These are phyloP conservation scores for Propithecus deckenii DNA, from an alignment of 2,797 vertebrate species.

Conservation along the genomic window DNA sequence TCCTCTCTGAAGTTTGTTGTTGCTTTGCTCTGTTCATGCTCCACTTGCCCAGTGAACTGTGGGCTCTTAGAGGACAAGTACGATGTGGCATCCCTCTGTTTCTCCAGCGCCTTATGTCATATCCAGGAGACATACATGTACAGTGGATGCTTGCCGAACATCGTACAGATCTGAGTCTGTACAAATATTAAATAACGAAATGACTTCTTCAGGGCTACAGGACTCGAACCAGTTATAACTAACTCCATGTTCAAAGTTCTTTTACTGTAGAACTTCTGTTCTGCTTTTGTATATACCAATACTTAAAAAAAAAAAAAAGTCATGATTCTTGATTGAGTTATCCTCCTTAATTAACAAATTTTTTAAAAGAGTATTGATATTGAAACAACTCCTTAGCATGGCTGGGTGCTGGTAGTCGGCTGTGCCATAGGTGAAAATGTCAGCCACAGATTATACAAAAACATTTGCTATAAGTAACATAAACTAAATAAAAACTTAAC, in stretches of 20 bases:
- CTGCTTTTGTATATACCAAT: background rate
- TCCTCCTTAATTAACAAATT: background rate
- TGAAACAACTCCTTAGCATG: background rate
- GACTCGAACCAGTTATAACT: background rate
- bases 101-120: background rate
- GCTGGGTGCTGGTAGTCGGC: background rate
- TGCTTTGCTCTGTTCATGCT: background rate
- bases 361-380: background rate
- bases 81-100: background rate
- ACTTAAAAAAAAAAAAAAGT: background rate
- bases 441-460: background rate
- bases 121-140: background rate
- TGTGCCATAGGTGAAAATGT: background rate
- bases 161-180: background rate
- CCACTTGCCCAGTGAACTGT: background rate
- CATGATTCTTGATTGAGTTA: background rate
- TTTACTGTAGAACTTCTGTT: background rate
- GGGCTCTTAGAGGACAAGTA: background rate
- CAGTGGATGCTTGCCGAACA: background rate
- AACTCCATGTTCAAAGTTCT: background rate
- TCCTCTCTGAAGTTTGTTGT: background rate
- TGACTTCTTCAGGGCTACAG: background rate
- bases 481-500: conserved; percentile 42
- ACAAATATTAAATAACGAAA: background rate
- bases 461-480: background rate